Evolutionary conservation across 2,797 vertebrate species (phyloP).

Genomic region (Saguinus oedipus): DNA sequence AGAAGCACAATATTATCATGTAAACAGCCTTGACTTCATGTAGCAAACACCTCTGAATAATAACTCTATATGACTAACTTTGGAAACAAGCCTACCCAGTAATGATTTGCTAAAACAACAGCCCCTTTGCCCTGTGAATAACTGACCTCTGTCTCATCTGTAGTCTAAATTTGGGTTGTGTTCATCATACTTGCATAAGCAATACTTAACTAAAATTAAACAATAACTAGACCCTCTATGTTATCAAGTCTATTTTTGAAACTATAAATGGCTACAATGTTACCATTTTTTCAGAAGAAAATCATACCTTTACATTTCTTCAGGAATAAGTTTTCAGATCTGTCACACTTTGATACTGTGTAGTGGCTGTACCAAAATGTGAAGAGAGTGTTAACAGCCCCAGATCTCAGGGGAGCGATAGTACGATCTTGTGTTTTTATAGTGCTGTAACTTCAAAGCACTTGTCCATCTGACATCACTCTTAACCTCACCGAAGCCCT

Average conservation of each 20-base stretch:
- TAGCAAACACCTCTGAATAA: conserved; percentile 6
- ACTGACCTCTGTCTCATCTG: conserved; percentile 5
- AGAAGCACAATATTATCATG: neutral
- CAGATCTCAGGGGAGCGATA: neutral
- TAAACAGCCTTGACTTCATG: neutral
- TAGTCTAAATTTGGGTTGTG: neutral
- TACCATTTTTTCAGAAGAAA: neutral
- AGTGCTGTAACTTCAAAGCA: neutral
- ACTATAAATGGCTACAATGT: neutral
- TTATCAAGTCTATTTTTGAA: neutral
- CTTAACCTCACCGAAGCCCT: neutral
- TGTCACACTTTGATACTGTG: neutral
- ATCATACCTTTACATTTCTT: neutral
- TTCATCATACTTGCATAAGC: neutral
- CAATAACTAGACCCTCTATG: neutral
- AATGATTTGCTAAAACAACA: neutral
- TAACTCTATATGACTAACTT: neutral
- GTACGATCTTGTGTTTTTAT: neutral
- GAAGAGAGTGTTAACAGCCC: neutral
- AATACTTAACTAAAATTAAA: conserved; percentile 47
- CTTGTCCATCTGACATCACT: neutral
- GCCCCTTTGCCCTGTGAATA: neutral
- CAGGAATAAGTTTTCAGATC: neutral
- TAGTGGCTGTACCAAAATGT: neutral
- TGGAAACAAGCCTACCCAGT: neutral